Conservation (phyloP, 2,888 invertebrate genomes). For the Empis stercorea region DNA sequence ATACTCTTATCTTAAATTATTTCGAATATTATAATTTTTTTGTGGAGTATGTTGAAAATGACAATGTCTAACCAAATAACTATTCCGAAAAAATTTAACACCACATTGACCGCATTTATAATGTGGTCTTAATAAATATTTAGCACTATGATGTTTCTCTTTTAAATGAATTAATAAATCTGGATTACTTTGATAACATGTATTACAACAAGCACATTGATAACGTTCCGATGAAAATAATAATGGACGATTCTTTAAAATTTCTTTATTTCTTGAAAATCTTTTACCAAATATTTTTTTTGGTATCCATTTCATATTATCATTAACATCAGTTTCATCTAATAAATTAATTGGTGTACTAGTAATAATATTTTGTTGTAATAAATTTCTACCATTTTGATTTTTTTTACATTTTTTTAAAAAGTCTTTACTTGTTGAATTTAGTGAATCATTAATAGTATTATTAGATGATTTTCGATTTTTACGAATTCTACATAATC, state of each 20-base stretch:
- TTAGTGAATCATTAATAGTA: background rate
- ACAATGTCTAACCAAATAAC: conserved; percentile 10
- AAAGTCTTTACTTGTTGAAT: background rate
- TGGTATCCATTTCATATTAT: background rate
- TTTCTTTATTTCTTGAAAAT: background rate
- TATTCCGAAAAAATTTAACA: conserved; percentile 11
- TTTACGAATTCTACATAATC: background rate
- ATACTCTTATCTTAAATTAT: background rate
- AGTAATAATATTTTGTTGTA: conserved; percentile 5
- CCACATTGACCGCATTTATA: conserved; percentile 14
- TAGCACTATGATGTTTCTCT: conserved; percentile 4
- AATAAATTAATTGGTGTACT: conserved; percentile 14
- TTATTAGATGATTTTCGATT: background rate
- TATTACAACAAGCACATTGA: conserved; percentile 13
- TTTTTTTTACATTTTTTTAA: too few relatives aligned
- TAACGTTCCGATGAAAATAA: conserved; percentile 11
- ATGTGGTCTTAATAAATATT: conserved; percentile 8
- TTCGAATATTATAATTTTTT: background rate
- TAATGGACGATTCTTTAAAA: conserved; percentile 5
- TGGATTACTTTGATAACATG: conserved; percentile 11
- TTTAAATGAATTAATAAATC: conserved; percentile 12
- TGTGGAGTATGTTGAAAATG: conserved; percentile 8
- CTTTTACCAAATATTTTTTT: background rate
- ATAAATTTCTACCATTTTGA: background rate
- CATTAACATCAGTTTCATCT: conserved; percentile 5